Conservation (phyloP, 2,113 vertebrate genomes). For the Clinocottus analis region DNA sequence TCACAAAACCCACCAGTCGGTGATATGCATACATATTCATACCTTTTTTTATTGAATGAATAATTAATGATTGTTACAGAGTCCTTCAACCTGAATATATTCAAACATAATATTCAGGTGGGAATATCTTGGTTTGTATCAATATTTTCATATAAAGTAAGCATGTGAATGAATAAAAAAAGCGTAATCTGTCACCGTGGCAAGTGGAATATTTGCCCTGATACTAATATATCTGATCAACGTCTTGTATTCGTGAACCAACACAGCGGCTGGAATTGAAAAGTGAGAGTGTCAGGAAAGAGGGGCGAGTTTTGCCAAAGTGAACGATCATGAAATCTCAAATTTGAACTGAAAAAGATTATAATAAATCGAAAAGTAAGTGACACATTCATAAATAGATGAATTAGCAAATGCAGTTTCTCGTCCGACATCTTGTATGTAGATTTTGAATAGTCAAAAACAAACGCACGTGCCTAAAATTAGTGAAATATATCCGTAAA, state of each 20-base stretch:
- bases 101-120: background rate
- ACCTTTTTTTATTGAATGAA: background rate
- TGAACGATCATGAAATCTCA: background rate
- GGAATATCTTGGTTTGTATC: background rate
- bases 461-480: too few species aligned
- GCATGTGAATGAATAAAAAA: background rate
- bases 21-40: constrained; percentile 6
- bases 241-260: background rate
- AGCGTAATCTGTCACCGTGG: background rate
- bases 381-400: background rate
- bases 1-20: background rate
- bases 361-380: background rate
- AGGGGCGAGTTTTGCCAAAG: background rate
- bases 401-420: background rate
- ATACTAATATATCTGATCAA: background rate
- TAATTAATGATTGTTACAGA: background rate
- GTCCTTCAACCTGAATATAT: background rate
- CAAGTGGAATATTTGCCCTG: background rate
- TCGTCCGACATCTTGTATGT: background rate
- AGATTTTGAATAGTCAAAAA: background rate
- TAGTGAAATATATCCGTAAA: background rate
- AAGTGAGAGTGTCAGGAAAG: background rate
- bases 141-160: background rate
- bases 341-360: background rate
- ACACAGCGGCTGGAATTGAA: background rate